Evolutionary conservation across 2,888 invertebrate species (phyloP).

Genomic region (Disparrhopalites patrizii): DNA sequence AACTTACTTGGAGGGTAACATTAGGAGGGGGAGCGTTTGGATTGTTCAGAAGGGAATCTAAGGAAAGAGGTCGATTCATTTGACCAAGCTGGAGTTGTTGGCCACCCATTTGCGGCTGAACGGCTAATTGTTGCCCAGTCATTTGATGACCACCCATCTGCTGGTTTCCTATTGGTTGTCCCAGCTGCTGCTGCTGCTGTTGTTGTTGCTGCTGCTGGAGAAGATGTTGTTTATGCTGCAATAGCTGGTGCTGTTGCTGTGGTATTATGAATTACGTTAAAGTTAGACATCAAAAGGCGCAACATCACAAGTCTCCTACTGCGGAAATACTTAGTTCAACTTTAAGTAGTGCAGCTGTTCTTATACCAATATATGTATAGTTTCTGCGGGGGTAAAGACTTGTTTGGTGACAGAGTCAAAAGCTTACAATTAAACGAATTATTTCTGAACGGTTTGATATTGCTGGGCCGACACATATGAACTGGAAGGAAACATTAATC

Average conservation of each 20-base stretch:
- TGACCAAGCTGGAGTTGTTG: conserved; percentile 28
- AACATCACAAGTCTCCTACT: no score
- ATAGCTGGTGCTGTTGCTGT: conserved; percentile 61
- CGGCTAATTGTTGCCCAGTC: conserved; percentile 52
- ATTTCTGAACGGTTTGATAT: no score
- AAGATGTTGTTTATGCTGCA: conserved; percentile 30
- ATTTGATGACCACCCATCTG: conserved; percentile 44
- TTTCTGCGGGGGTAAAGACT: no score
- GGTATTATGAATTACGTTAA: neutral
- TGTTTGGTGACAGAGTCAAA: no score
- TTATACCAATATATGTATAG: no score
- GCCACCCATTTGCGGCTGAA: conserved; percentile 52
- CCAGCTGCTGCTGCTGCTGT: conserved; percentile 4
- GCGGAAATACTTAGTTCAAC: no score
- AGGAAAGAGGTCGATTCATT: conserved; percentile 55
- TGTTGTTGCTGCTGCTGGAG: conserved; percentile 24
- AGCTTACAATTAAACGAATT: no score
- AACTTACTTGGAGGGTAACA: conserved; percentile 62
- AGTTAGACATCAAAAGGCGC: no score
- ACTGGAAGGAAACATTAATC: no score
- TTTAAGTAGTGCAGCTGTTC: no score
- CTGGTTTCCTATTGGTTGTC: conserved; percentile 55
- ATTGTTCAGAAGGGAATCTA: conserved; percentile 77
- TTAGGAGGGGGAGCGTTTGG: conserved; percentile 73
- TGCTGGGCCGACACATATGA: no score